Evolutionary conservation across 1,140 invertebrate species (phyloP), one percentile per base, ranked within the genome.

Genomic region (Dolichoris vasculosae): DNA sequence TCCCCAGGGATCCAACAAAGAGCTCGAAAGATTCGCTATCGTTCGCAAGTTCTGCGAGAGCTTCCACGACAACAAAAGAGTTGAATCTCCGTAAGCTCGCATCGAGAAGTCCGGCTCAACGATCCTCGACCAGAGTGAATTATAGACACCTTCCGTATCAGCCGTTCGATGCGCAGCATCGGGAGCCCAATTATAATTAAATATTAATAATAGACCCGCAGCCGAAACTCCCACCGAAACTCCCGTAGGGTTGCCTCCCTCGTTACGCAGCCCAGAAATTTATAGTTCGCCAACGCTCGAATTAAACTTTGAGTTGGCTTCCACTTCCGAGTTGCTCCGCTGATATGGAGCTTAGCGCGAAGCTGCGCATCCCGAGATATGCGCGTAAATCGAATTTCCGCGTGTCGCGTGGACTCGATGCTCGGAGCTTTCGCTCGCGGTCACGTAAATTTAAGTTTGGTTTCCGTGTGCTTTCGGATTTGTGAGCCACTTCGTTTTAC

Each of bases 151-250:
- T 35, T 1, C 17, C 32, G 38, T 71, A 23, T 40, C 67, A 71
- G 17, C 35, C 20, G 35, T 71, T 20, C 11, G 13, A 1, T 4
- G 32, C 4, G 26, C 35, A 32, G 38, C 26, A 48, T 9, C 30
- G 11, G 43, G 1, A 15, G 38, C 38, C 48, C n/a, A 26, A 20
- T 71, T 38, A 71, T 17, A 69, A 67, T 67, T 64, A 38, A n/a
- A 8, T 46, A n/a, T 46, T 43, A 69, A 81, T 81, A 81, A 81
- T 81, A 30, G 43, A 69, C 1, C 9, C 69, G 23, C 26, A 69
- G 1, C 9, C 38, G 26, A n/a, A 11, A 26, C n/a, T 46, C 48
- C 69, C 46, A 48, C 26, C n/a, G n/a, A n/a, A n/a, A n/a, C n/a
- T n/a, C n/a, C n/a, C n/a, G 13, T n/a, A 30, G 20, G 26, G 43